Conservation (phyloP, 2,797 vertebrate genomes). For the Anguilla marmorata region DNA sequence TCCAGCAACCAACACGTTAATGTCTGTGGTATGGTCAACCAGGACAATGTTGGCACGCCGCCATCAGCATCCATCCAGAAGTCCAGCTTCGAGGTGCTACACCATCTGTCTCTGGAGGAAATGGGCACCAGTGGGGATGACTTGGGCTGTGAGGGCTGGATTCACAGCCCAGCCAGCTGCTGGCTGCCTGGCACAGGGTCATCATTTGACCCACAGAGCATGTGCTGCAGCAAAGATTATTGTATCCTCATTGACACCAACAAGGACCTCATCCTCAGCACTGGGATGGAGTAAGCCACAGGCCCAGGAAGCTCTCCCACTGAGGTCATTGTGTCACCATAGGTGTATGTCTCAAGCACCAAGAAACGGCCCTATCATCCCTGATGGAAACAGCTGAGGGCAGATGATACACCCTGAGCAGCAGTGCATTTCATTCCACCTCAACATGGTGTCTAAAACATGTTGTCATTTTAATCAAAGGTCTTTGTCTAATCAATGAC, state of each 20-base stretch:
- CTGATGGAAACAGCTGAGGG: background rate
- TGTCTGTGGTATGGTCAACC: background rate
- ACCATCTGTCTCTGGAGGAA: background rate
- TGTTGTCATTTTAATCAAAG: background rate
- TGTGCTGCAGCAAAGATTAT: conserved; percentile 67
- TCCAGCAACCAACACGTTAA: conserved; percentile 16
- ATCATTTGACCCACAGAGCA: conserved; percentile 48
- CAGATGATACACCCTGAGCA: background rate
- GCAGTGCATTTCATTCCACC: background rate
- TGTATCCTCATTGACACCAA: conserved; percentile 56
- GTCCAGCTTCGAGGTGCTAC: background rate
- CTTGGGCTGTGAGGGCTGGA: conserved; percentile 41
- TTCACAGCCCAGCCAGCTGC: conserved; percentile 21
- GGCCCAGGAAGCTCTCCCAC: background rate
- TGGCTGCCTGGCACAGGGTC: conserved; percentile 50
- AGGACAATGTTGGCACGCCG: background rate
- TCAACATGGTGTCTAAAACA: background rate
- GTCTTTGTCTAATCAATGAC: background rate
- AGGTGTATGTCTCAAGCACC: background rate
- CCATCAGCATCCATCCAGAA: conserved; percentile 29
- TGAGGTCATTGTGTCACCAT: background rate
- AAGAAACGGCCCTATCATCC: background rate
- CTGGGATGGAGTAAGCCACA: background rate
- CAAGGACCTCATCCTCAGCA: conserved; percentile 18
- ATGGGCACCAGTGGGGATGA: conserved; percentile 44